Base-by-base conservation (phyloP, 2,113 vertebrate genomes). In the Microcebus lehilahytsara region DNA sequence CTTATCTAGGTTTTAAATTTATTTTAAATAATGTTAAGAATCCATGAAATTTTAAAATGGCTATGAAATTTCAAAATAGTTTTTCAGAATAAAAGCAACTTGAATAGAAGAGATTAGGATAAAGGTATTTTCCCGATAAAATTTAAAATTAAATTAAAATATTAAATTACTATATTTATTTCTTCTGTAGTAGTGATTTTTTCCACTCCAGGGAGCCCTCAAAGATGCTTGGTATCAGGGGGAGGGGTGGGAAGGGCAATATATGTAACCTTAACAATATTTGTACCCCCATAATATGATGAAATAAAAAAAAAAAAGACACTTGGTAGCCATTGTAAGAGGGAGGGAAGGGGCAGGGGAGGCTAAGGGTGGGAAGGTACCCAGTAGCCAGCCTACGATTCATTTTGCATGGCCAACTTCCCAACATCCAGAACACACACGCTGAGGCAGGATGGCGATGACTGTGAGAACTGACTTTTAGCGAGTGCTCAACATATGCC, bases 61-160 rank as follows among this genome's bases (percentile, higher is more conserved):
- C 30, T 66, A 1, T 77, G 67, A 95, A 66, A 30, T 79, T 96
- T 95, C 53, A 66, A 80, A 85, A 40, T 88, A 88, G 80, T 62
- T 84, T 85, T 81, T 22, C 19, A 71, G 69, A 72, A 62, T 64
- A 58, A 90, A 87, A 87, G 37, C 46, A 93, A 20, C 90, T 74
- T 93, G 72, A 14, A 51, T 84, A 97, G 60, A 58, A 53, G 23
- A 74, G 19, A 80, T 95, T 53, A 95, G 46, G 14, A 42, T 78
- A 83, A 53, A 32, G 27, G 10, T 53, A 75, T 81, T 89, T 89
- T 22, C 5, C 2, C 16, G 53, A 7, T 80, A 83, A 60, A 67
- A 67, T 89, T 81, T 67, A 34, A 91, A 86, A 75, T 80, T 92
- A 69, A 86, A 78, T 92, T 85, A 62, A 89, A 49, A 80, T 92